phyloP scores from a whole-genome alignment of 2,113 vertebrate species.

The Mustela nigripes region DNA sequence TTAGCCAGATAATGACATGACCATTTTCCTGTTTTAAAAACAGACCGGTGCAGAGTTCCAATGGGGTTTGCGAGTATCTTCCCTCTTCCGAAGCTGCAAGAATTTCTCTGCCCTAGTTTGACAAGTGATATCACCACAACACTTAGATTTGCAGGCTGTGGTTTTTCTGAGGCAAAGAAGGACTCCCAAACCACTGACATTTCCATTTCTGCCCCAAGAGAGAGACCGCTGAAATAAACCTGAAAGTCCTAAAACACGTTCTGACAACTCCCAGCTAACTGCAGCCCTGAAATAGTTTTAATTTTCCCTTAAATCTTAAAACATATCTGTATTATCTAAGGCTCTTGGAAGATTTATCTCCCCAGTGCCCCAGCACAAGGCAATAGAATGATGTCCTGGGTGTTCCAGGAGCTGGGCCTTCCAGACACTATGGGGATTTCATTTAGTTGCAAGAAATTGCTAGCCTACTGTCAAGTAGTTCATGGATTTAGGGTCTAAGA shows the following conservation, averaged over 20 bases:
- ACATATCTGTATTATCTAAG: not conserved
- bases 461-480: not conserved
- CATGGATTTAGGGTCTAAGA: not conserved
- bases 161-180: constrained; percentile 53
- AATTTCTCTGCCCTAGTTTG: constrained; percentile 31
- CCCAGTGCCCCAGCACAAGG: not conserved
- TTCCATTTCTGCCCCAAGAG: constrained; percentile 16
- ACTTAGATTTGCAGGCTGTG: constrained; percentile 45
- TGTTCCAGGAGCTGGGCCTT: not conserved
- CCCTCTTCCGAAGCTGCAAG: not conserved
- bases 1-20: not conserved
- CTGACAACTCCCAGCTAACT: not conserved
- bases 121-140: not conserved
- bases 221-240: not conserved
- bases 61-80: not conserved
- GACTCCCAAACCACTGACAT: constrained; percentile 18
- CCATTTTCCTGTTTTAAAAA: constrained; percentile 44
- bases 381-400: not conserved
- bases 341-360: not conserved
- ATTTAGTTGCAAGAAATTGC: not conserved
- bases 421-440: not conserved
- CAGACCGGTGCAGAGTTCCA: not conserved
- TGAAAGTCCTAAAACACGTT: not conserved
- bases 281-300: not conserved
- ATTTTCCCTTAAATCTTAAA: not conserved